Base-by-base conservation (phyloP, 2,888 invertebrate genomes). In the Ophion obscuratus region DNA sequence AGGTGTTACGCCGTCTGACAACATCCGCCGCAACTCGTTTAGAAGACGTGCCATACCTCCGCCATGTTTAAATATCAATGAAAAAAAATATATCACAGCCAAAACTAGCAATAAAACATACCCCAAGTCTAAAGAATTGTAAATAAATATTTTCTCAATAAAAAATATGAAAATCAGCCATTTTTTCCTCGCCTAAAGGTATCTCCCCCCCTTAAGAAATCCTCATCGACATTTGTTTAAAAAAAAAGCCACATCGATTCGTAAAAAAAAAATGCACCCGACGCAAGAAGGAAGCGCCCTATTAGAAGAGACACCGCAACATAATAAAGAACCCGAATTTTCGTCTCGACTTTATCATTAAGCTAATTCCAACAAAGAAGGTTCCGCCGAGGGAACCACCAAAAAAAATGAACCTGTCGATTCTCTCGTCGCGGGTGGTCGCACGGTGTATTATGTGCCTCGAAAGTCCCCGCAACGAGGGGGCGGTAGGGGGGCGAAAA, bases 391-490 rank as follows among this genome's bases (percentile, higher is more conserved):
- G 17, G 17, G 47, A 67, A 71, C 31, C 64, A 44, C n/a, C 6
- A 74, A 74, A 62, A 62, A 74, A 27, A 44, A 47, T 36, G 20
- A 66, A 66, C 36, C 17, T 61, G 53, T 62, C 68, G 61, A 84
- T 77, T 80, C 75, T 31, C 27, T 57, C 73, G 81, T 71, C 47
- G 73, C 59, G 81, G 84, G 80, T 70, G 74, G 70, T 70, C 75
- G 53, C 47, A 24, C 27, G 62, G 31, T 44, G 31, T 40, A 40
- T 62, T 44, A 47, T 44, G 47, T 47, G 17, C 31, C 59, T 57
- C 40, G 70, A 70, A 67, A 11, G 44, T n/a, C n/a, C 44, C 40
- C 44, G n/a, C 44, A 68, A 44, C 40, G 17, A 17, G 24, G 24
- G 10, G 20, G 20, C 9, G n/a, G 36, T n/a, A 24, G 24, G 2